These are phyloP conservation scores for Piaya cayana DNA, from an alignment of 2,113 vertebrate genomes.

Conservation along the genomic window DNA sequence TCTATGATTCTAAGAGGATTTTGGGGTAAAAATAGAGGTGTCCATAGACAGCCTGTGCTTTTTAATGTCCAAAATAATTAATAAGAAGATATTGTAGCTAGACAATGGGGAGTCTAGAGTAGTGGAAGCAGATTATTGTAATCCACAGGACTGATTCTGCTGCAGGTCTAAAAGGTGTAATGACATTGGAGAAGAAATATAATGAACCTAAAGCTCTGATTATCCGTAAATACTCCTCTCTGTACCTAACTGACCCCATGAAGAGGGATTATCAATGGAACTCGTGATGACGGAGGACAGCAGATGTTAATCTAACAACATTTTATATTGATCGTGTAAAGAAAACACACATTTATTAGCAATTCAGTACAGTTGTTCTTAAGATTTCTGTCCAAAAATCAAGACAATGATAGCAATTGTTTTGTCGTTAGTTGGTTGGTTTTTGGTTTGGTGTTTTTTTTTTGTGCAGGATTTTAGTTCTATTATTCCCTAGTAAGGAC, in stretches of 20 bases:
- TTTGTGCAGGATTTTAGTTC: background rate
- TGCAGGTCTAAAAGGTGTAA: background rate
- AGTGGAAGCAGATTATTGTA: background rate
- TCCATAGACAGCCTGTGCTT: background rate
- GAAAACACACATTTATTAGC: background rate
- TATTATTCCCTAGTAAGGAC: background rate
- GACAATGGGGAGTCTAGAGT: background rate
- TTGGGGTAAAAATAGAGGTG: background rate
- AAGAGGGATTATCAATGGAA: background rate
- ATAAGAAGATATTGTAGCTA: background rate
- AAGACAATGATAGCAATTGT: background rate
- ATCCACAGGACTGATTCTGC: background rate
- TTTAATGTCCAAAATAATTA: background rate
- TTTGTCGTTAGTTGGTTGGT: no score
- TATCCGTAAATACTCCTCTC: background rate
- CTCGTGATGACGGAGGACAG: background rate
- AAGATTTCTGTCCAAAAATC: background rate
- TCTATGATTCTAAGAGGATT: no score
- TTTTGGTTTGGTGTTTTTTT: background rate
- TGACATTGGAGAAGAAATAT: background rate
- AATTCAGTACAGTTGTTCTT: background rate
- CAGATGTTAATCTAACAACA: background rate
- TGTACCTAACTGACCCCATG: background rate
- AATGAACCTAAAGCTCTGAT: background rate
- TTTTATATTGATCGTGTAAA: background rate